Base-by-base conservation (phyloP, 2,113 vertebrate species). In the Menura novaehollandiae region DNA sequence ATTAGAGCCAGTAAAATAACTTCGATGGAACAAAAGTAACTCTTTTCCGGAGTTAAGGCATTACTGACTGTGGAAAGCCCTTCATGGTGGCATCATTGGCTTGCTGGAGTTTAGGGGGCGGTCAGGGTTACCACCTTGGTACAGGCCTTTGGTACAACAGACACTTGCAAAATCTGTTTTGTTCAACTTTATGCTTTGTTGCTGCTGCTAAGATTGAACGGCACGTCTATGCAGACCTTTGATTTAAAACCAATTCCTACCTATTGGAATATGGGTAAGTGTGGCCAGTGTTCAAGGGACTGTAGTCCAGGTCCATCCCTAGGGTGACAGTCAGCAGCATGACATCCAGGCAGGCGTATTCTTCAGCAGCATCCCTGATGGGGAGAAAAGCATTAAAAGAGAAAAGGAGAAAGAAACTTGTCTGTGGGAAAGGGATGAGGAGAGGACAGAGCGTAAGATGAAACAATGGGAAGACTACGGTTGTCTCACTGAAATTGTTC, bases 301-400 rank as follows among this genome's bases (percentile, higher is more conserved):
- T 4, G 23, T 26, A 32, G 49, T 49, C 11, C 22, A 39, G 9
- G 46, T 87, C 51, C 46, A 11, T 66, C 13, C 8, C 22, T 13
- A 15, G 30, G 15, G 21, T 3, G 13, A 20, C 15, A 77, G 28
- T 18, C 1, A 11, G 26, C 1, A 6, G 30, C 0, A 0, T 39
- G 58, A 32, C 11, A 5, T 69, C 68, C 77, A 69, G 39, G 7
- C 1, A 0, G 39, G 7, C 1, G 0, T 26, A 21, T 86, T 89
- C 55, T 35, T 53, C 35, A 83, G 62, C 63, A 79, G 41, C 26
- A 17, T 28, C 26, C 18, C n/a, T 41, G 24, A 5, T 0, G 14
- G 13, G 14, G 6, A 58, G 59, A 22, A 66, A 58, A 62, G 23
- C 9, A 46, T 74, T 76, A 13, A 30, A 46, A 67, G 55, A 63